Conservation (phyloP, 1,140 invertebrate species). For the Palaemon carinicauda region DNA sequence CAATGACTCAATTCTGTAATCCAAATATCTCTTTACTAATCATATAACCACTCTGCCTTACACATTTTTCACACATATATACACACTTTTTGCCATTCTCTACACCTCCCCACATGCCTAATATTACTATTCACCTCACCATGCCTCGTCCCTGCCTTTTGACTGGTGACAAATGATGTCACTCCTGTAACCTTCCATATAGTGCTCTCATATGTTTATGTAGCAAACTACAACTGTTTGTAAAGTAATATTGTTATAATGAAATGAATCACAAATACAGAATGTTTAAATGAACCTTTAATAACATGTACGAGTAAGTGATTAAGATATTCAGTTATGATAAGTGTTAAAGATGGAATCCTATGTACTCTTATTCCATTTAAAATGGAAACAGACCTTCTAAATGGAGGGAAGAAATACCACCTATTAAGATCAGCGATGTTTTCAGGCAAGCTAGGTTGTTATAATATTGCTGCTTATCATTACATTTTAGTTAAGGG, state of each 20-base stretch:
- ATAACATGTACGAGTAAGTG: too few relatives aligned
- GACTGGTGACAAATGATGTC: conserved; percentile 37
- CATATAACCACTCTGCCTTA: conserved; percentile 49
- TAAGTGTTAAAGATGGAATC: too few relatives aligned
- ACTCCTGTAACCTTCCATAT: conserved; percentile 51
- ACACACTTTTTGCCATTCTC: conserved; percentile 9
- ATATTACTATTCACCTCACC: conserved; percentile 6
- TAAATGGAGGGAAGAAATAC: too few relatives aligned
- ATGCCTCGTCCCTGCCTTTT: conserved; percentile 49
- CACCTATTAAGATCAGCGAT: too few relatives aligned
- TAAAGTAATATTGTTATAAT: conserved; percentile 58
- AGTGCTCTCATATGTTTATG: conserved; percentile 55
- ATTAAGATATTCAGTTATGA: too few relatives aligned
- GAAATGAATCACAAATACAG: conserved; percentile 58
- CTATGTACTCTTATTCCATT: too few relatives aligned
- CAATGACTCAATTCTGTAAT: background rate
- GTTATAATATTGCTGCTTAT: too few relatives aligned
- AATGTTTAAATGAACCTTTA: background rate
- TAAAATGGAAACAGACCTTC: too few relatives aligned
- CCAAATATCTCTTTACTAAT: conserved; percentile 10
- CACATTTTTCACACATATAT: conserved; percentile 32
- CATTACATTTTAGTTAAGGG: too few relatives aligned
- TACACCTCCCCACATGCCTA: conserved; percentile 21
- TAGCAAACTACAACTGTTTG: conserved; percentile 54
- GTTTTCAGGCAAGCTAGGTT: too few relatives aligned